These are phyloP conservation scores for Hestina assimilis DNA, from an alignment of 1,140 invertebrate genomes.

Conservation along the genomic window DNA sequence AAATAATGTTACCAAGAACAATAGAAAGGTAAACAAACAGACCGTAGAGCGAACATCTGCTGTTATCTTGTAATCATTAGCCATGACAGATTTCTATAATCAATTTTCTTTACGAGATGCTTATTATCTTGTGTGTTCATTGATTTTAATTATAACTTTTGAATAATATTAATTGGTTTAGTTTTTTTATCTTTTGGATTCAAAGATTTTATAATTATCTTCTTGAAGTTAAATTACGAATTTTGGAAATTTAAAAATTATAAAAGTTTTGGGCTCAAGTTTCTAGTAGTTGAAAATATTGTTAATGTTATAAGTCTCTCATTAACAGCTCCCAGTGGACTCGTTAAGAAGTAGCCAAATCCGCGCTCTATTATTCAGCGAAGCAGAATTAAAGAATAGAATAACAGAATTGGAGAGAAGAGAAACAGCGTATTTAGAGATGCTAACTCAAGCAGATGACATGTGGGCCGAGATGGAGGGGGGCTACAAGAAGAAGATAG, in stretches of 20 bases:
- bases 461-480: conserved; percentile 85
- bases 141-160: not conserved
- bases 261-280: too few relatives aligned
- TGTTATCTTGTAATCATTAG: conserved; percentile 4
- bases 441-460: conserved; percentile 85
- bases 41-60: not conserved
- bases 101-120: not conserved
- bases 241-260: too few relatives aligned
- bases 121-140: not conserved
- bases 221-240: too few relatives aligned
- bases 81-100: conserved; percentile 12
- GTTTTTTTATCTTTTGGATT: too few relatives aligned
- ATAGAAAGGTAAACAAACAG: conserved; percentile 12
- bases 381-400: conserved; percentile 58
- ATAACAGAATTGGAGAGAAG: conserved; percentile 82
- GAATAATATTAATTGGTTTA: too few relatives aligned
- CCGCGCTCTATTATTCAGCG: conserved; percentile 38
- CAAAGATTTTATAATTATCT: too few relatives aligned
- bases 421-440: conserved; percentile 84
- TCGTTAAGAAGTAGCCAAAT: conserved; percentile 40
- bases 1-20: not conserved
- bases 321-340: conserved; percentile 49
- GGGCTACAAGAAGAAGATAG: conserved; percentile 80
- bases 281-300: too few relatives aligned
- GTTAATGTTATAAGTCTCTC: too few relatives aligned